Evolutionary conservation across 2,113 vertebrate species (phyloP), one percentile per base, ranked within the genome.

Genomic region (Apeltes quadracus): DNA sequence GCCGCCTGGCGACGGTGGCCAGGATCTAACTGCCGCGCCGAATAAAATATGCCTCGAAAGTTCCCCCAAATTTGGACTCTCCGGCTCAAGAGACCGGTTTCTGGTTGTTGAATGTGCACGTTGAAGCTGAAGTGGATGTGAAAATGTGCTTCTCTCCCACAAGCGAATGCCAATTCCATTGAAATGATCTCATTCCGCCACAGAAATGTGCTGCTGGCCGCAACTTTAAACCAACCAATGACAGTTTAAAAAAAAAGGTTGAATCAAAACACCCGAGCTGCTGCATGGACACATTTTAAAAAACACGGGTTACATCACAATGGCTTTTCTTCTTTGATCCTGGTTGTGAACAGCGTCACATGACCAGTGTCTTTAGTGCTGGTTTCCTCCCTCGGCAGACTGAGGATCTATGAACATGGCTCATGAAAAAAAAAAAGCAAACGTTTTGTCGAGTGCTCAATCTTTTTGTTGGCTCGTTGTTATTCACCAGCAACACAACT

Each of bases 401-500:
- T 27, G 53, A 56, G 48, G 55, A 64, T 70, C 68, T 38, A 53
- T 16, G 3, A 54, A 41, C 61, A 51, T 72, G 46, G 53, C 64
- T 76, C 41, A 20, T 61, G 86, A 69, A 56, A 48, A 70, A 61
- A 69, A 65, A 25, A 64, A 51, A 72, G 72, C 64, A 72, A 64
- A 69, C 54, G 64, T 68, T 57, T 55, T 34, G 11, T 57, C 3
- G 50, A 65, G 53, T 5, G 51, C 53, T 61, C 20, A 55, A 58
- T 75, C 56, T 71, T n/a, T 75, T 51, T 79, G 16, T 50, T 72
- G 67, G 80, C 56, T 53, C 55, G n/a, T 77, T 39, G 55, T 29
- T 64, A 54, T 78, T 81, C 70, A 80, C 56, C 54, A 76, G 57
- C 46, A 84, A 79, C 82, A 70, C 55, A 74, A 46, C 27, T 61